These are phyloP conservation scores for Propithecus perrieri DNA, from an alignment of 2,797 vertebrate genomes.

Conservation along the genomic window DNA sequence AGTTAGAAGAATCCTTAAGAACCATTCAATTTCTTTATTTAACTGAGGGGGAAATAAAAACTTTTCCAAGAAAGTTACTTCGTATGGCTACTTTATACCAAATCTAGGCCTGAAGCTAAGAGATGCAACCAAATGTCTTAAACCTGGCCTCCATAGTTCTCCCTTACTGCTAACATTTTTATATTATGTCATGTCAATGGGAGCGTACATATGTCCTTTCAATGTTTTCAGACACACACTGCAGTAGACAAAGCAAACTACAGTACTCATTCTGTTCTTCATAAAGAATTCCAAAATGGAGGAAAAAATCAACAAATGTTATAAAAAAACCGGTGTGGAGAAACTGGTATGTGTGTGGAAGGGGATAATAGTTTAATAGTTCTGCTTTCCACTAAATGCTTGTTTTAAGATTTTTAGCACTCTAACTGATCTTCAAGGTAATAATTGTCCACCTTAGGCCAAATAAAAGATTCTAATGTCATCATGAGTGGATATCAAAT, in stretches of 20 bases:
- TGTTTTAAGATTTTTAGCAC: slow-evolving; percentile 45
- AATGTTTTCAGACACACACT: slow-evolving; percentile 6
- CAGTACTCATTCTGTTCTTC: background rate
- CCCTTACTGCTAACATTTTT: background rate
- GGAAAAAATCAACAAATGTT: slow-evolving; percentile 2
- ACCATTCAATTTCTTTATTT: slow-evolving; percentile 42
- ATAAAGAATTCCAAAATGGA: background rate
- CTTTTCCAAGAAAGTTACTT: slow-evolving; percentile 20
- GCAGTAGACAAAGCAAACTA: background rate
- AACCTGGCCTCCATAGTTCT: slow-evolving; percentile 53
- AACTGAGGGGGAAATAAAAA: background rate
- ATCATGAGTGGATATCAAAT: slow-evolving; percentile 4
- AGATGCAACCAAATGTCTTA: slow-evolving; percentile 28
- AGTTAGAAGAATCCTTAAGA: slow-evolving; percentile 20
- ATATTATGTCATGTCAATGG: background rate
- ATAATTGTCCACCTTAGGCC: background rate
- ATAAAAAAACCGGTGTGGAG: background rate
- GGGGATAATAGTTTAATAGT: background rate
- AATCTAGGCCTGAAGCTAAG: slow-evolving; percentile 22
- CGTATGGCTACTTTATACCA: background rate
- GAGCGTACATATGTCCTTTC: background rate
- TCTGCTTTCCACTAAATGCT: slow-evolving; percentile 13
- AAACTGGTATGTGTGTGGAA: background rate
- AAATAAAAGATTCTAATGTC: background rate
- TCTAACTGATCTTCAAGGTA: slow-evolving; percentile 31